Base-by-base conservation (phyloP, 2,888 invertebrate species). In the Myathropa florea region DNA sequence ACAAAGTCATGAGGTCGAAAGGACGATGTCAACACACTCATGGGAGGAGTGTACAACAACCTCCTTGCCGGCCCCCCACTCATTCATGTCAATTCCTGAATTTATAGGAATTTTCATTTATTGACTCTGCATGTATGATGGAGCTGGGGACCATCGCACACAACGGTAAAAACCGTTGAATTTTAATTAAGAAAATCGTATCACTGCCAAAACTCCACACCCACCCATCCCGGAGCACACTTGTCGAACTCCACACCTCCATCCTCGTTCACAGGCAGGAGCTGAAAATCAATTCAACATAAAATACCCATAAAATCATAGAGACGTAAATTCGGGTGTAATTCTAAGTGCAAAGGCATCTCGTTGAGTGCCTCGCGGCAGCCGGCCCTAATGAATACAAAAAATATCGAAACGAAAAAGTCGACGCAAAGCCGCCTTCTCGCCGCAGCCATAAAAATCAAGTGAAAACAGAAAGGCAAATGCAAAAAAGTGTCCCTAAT, bases 1-100 rank as follows among this genome's bases (percentile, higher is more conserved):
- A 73, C 72, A 85, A 76, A 81, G 77, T 73, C 81, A 85, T 82
- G 82, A 78, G 85, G 77, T 82, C 82, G 82, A 85, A 81, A 73
- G 85, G 77, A 78, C 73, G 82, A 82, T 77, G 72, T 81, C 81
- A 68, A 78, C 81, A 85, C 21, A 72, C 77, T 65, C 77, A 33
- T 81, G 73, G 73, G 77, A 76, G 73, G 77, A 76, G 64, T 81
- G 55, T 85, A 82, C 77, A 82, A 85, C 18, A 10, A 36, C 9
- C 28, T 33, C 9, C n/a, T 12, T 3, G 14, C 24, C 59, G 1
- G 2, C 59, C 46, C 39, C 64, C 30, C 12, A 12, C 28, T 14
- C 18, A 59, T 28, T 75, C 67, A 65, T 71, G 76, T 77, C 81
- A 53, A 72, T 33, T 68, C 60, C 39, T 76, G 76, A 77, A 81